Percentiles rank a stretch among this genome's conserved stretches.
Evolutionary conservation across 2,888 invertebrate genomes (phyloP).

Genomic region (Apocheima hispidaria): DNA sequence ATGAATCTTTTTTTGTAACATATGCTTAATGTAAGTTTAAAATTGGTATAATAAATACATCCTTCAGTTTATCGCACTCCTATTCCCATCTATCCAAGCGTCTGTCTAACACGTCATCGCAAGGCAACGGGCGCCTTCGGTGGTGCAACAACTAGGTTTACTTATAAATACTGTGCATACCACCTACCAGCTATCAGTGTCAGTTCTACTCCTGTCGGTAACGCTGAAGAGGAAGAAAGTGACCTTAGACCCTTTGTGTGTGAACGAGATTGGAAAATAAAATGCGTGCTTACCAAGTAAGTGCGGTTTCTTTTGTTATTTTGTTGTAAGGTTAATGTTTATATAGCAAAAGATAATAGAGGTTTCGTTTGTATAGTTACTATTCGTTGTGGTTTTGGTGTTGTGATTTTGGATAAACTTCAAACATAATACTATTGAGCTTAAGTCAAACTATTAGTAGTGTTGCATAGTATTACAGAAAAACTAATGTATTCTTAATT

Average conservation of each 20-base stretch:
- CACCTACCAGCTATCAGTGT: conserved; percentile 64
- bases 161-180: conserved; percentile 75
- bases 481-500: too few species aligned
- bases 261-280: conserved; percentile 48
- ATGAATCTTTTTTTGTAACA: neutral
- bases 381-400: too few species aligned
- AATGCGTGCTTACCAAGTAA: conserved; percentile 82
- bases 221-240: conserved; percentile 83
- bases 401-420: too few species aligned
- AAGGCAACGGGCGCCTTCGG: conserved; percentile 37
- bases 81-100: conserved; percentile 15
- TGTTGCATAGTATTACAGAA: too few species aligned
- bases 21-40: neutral
- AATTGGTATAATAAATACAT: conserved; percentile 6
- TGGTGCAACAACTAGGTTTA: conserved; percentile 65
- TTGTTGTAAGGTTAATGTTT: too few species aligned
- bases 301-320: too few species aligned
- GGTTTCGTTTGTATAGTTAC: too few species aligned
- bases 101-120: conserved; percentile 23
- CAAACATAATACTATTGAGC: too few species aligned
- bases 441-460: too few species aligned
- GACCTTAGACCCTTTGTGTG: conserved; percentile 52
- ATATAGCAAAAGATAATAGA: neutral
- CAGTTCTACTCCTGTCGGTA: conserved; percentile 82
- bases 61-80: conserved; percentile 18